Percentiles rank a stretch among this genome's conserved stretches.
Evolutionary conservation across 2,888 invertebrate species (phyloP).

Genomic region (Eurytoma adleriae): DNA sequence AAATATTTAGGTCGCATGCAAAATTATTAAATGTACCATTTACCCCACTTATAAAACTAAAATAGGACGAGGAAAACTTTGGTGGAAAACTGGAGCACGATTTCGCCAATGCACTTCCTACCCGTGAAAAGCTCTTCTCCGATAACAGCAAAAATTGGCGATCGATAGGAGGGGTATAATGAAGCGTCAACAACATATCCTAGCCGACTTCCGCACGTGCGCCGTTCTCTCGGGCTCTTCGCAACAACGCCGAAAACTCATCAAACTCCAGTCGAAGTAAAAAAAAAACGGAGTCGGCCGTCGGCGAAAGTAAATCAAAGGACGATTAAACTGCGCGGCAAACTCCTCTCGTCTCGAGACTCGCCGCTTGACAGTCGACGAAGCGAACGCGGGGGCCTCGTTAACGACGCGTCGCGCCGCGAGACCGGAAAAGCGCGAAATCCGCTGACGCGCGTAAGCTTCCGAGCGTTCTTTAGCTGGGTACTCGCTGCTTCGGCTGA

Average conservation of each 20-base stretch:
- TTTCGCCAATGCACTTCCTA: too few relatives aligned
- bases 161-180: too few relatives aligned
- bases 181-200: background rate
- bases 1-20: too few relatives aligned
- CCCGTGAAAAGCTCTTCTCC: too few relatives aligned
- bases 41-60: too few relatives aligned
- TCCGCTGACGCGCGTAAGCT: background rate
- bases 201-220: background rate
- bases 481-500: too few relatives aligned
- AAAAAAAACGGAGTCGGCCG: background rate
- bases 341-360: constrained; percentile 12
- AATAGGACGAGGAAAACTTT: too few relatives aligned
- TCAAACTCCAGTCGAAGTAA: background rate
- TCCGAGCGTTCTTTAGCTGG: background rate
- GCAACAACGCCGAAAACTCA: background rate
- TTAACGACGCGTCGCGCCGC: background rate
- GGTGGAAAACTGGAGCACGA: too few relatives aligned
- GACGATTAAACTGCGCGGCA: constrained; percentile 8
- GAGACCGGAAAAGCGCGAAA: constrained; percentile 15
- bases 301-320: background rate
- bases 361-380: background rate
- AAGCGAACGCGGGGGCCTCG: background rate
- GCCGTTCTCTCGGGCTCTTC: background rate
- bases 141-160: too few relatives aligned
- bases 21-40: too few relatives aligned